Evolutionary conservation across 2,113 vertebrate species (phyloP), one percentile per base, ranked within the genome.

Genomic region (Zosterops pallidus): DNA sequence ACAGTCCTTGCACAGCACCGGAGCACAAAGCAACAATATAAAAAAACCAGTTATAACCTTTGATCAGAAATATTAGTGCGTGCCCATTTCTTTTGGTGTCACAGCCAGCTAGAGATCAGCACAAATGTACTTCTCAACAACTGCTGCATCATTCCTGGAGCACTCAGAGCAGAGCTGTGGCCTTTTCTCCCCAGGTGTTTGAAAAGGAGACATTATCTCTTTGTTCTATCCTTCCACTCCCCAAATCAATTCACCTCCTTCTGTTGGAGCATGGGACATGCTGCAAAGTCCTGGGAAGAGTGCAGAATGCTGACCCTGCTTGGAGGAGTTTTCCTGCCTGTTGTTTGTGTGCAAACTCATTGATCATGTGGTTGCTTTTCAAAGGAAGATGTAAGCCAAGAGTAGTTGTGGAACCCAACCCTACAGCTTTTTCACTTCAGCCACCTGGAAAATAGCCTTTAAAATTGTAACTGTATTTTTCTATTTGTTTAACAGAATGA

Each of bases 401-500:
- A 50, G 39, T 4, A 76, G 29, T 3, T 65, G 42, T 26, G 64
- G 78, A 84, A 21, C 33, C 6, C 56, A 92, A 29, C 26, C 71
- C 50, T 39, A 37, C 26, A 72, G n/a, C 55, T 59, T 71, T 91
- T 59, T 71, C 65, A 42, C 19, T 81, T 89, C 37, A 76, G n/a
- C 31, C 46, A 49, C 70, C 53, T 56, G 10, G 78, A 75, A 9
- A 15, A 44, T 6, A 62, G 33, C 83, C 41, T 83, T 78, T 46
- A 81, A 64, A 68, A 71, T 44, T 67, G 31, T 96, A 86, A 46
- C 85, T 52, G 7, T 83, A 52, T 86, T 92, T 65, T 69, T 95
- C 90, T 97, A 50, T 95, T 95, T 95, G 59, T 70, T 96, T 80
- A 89, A 97, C 97, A 99, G 99, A 98, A 98, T 97, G 99, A 99